These are phyloP conservation scores for Hucho hucho DNA, from an alignment of 2,113 vertebrate species.

Conservation along the genomic window DNA sequence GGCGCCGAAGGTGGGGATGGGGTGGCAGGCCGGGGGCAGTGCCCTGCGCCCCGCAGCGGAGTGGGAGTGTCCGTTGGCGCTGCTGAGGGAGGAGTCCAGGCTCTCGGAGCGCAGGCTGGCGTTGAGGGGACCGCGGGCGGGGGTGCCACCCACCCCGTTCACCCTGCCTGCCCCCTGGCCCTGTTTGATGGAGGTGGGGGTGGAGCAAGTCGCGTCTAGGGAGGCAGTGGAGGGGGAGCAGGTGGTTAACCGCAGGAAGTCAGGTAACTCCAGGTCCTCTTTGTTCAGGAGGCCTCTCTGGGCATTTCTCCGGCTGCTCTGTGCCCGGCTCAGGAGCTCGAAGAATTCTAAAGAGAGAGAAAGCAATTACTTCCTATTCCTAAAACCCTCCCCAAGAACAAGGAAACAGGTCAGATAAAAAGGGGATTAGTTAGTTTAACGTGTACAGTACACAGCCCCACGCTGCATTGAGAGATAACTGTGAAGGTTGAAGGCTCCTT, in stretches of 20 bases:
- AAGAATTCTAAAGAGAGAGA: conserved; percentile 87
- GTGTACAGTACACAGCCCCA: conserved; percentile 36
- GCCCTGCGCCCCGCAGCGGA: conserved; percentile 56
- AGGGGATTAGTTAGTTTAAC: conserved; percentile 36
- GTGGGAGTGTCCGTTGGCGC: conserved; percentile 64
- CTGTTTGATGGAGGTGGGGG: conserved; percentile 61
- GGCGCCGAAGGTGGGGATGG: conserved; percentile 58
- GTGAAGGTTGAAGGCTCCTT: neutral
- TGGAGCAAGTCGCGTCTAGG: conserved; percentile 65
- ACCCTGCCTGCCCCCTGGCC: conserved; percentile 48
- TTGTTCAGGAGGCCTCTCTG: conserved; percentile 93
- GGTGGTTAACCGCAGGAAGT: conserved; percentile 78
- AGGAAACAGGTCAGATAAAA: neutral
- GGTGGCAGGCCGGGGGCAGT: conserved; percentile 58
- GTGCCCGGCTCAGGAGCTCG: conserved; percentile 95
- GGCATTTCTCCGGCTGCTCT: conserved; percentile 93
- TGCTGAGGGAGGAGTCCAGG: conserved; percentile 68
- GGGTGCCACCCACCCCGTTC: conserved; percentile 49
- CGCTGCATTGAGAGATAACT: conserved; percentile 30
- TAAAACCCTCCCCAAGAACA: neutral
- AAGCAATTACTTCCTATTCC: conserved; percentile 19
- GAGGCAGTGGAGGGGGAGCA: conserved; percentile 53
- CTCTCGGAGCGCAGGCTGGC: conserved; percentile 66
- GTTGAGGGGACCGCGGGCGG: conserved; percentile 42
- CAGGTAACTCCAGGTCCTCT: conserved; percentile 92